Evolutionary conservation across 2,113 vertebrate genomes (phyloP).

Genomic region (Danio rerio): DNA sequence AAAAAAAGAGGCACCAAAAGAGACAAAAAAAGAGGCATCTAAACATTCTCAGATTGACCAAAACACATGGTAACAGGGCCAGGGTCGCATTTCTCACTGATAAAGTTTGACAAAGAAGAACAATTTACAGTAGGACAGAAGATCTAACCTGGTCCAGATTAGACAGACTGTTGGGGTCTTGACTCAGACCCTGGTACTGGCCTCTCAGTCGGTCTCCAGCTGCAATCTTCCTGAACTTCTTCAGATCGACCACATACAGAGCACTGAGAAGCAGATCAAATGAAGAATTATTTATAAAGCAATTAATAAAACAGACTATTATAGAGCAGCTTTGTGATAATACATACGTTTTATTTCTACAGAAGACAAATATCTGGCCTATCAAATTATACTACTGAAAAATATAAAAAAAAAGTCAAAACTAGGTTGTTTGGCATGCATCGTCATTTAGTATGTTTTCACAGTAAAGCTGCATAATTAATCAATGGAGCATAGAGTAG

Average conservation of each 20-base stretch:
- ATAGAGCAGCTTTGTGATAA: not conserved
- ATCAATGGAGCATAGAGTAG: no score
- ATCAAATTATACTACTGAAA: no score
- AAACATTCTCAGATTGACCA: no score
- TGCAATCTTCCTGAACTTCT: conserved; percentile 97
- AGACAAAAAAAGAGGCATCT: no score
- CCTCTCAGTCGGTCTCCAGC: conserved; percentile 95
- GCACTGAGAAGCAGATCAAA: conserved; percentile 75
- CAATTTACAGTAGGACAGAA: not conserved
- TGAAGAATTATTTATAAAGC: not conserved
- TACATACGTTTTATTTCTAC: not conserved
- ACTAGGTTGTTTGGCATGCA: not conserved
- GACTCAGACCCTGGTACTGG: conserved; percentile 97
- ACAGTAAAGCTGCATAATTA: no score
- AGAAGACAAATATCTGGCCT: not conserved
- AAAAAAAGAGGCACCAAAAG: no score
- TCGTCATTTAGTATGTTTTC: not conserved
- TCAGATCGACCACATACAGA: conserved; percentile 95
- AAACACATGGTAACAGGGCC: no score
- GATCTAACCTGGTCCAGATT: conserved; percentile 93
- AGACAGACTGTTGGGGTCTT: conserved; percentile 97
- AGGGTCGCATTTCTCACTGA: not conserved
- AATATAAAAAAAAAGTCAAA: no score
- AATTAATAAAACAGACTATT: not conserved
- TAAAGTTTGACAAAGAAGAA: not conserved